A percentile compares a stretch with the other conserved stretches of the same genome.
Evolutionary conservation across 2,888 invertebrate genomes (phyloP).

Genomic region (Hyposoter didymator): DNA sequence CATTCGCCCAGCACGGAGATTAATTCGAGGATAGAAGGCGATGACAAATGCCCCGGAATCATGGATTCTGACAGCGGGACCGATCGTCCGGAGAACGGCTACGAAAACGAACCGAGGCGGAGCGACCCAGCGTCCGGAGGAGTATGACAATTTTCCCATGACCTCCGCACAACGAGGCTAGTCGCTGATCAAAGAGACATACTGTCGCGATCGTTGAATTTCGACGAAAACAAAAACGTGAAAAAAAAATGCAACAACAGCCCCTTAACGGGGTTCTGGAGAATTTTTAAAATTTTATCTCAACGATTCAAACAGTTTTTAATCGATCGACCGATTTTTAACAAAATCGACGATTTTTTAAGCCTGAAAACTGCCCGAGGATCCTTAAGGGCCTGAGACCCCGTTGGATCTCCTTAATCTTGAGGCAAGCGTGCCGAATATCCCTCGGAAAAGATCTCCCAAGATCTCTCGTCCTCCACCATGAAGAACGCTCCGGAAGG

Average conservation of each 20-base stretch:
- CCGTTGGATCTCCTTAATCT: conserved; percentile 9
- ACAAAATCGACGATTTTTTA: neutral
- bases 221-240: neutral
- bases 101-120: neutral
- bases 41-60: conserved; percentile 25
- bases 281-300: neutral
- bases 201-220: neutral
- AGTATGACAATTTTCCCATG: neutral
- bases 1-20: conserved; percentile 15
- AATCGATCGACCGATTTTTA: neutral
- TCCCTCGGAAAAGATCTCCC: conserved; percentile 38
- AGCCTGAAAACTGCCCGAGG: neutral
- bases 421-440: conserved; percentile 27
- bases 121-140: neutral
- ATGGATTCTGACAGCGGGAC: neutral
- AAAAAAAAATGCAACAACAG: neutral
- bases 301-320: neutral
- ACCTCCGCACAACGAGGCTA: neutral
- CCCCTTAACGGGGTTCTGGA: neutral
- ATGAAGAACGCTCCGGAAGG: conserved; percentile 55
- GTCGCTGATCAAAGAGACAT: neutral
- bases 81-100: conserved; percentile 8
- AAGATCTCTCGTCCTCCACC: conserved; percentile 42
- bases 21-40: conserved; percentile 5
- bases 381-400: neutral